phyloP scores from a whole-genome alignment of 2,888 invertebrate species.

The Mystacides longicornis region DNA sequence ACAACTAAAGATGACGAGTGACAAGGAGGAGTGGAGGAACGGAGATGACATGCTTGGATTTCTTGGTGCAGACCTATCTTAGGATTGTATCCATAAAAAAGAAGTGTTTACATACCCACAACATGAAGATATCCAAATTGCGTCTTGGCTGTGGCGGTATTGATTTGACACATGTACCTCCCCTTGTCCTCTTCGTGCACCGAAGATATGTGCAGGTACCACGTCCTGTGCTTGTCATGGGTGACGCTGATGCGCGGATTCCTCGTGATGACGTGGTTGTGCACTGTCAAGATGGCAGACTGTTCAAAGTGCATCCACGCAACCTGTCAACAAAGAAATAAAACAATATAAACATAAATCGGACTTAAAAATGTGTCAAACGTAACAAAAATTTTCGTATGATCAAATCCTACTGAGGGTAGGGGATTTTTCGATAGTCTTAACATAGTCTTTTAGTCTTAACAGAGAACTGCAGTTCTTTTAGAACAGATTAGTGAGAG shows the following conservation, averaged over 20 bases:
- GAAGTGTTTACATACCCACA: conserved; percentile 64
- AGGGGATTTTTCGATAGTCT: too few species aligned
- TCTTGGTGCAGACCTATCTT: too few species aligned
- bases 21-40: too few species aligned
- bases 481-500: too few species aligned
- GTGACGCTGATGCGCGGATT: conserved; percentile 88
- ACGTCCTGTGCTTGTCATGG: conserved; percentile 87
- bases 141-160: conserved; percentile 86
- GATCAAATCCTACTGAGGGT: too few species aligned
- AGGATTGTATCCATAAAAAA: too few species aligned
- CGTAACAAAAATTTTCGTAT: too few species aligned
- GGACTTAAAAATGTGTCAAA: too few species aligned
- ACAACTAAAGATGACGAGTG: too few species aligned
- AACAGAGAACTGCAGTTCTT: too few species aligned
- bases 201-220: conserved; percentile 88
- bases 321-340: conserved; percentile 54
- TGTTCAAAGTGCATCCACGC: conserved; percentile 96
- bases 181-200: conserved; percentile 89
- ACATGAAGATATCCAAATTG: conserved; percentile 89
- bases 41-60: too few species aligned
- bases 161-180: conserved; percentile 91
- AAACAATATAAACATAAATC: neutral
- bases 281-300: conserved; percentile 86
- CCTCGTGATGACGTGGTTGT: conserved; percentile 89
- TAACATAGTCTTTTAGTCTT: too few species aligned